Evolutionary conservation across 2,888 invertebrate genomes (phyloP).

Genomic region (Drosophila aldrichi): DNA sequence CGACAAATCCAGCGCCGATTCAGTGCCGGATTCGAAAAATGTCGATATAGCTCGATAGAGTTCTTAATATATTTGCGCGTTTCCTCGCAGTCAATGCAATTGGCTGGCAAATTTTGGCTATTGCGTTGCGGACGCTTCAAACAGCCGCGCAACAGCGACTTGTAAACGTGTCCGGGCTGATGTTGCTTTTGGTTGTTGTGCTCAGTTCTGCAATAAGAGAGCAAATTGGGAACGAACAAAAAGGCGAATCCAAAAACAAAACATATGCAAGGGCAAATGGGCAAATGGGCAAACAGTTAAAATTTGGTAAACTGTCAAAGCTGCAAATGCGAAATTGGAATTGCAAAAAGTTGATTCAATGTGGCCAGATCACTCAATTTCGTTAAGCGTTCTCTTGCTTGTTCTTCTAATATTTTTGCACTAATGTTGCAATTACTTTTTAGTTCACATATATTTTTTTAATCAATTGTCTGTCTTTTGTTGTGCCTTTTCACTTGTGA

Average conservation of each 20-base stretch:
- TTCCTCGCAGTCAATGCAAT: conserved; percentile 84
- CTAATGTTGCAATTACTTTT: not conserved
- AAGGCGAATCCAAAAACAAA: conserved; percentile 2
- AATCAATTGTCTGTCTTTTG: not conserved
- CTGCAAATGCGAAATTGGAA: not conserved
- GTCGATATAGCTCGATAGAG: conserved; percentile 84
- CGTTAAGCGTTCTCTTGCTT: not conserved
- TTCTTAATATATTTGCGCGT: conserved; percentile 84
- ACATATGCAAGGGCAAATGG: conserved; percentile 11
- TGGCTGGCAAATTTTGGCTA: conserved; percentile 83
- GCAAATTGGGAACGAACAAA: conserved; percentile 31
- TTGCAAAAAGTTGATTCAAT: conserved; percentile 28
- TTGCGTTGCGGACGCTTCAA: conserved; percentile 84
- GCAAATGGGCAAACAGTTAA: conserved; percentile 27
- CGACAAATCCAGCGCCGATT: conserved; percentile 86
- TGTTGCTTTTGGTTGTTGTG: conserved; percentile 61
- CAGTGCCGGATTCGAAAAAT: conserved; percentile 85
- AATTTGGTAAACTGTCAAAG: conserved; percentile 16
- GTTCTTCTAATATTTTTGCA: conserved; percentile 1
- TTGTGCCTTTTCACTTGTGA: conserved; percentile 19
- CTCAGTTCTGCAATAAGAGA: conserved; percentile 81
- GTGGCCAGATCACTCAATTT: conserved; percentile 12
- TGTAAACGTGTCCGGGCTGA: conserved; percentile 81
- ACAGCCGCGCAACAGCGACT: conserved; percentile 84
- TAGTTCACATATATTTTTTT: not conserved